Evolutionary conservation across 2,888 invertebrate species (phyloP).

Genomic region (Maniola hyperantus): DNA sequence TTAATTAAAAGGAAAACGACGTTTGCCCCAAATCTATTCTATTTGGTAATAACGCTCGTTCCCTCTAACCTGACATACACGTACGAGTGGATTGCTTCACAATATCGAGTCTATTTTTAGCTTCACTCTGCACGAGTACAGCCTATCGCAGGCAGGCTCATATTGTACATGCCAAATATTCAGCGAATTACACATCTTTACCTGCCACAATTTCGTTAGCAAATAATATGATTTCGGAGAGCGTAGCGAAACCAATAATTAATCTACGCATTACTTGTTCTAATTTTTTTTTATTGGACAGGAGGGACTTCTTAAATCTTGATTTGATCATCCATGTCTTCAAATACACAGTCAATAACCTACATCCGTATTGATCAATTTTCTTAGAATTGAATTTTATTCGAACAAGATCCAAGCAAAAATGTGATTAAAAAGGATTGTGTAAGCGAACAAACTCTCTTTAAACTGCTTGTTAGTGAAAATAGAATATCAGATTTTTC

Average conservation of each 20-base stretch:
- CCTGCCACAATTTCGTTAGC: background rate
- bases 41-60: constrained; percentile 4
- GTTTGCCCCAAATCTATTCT: background rate
- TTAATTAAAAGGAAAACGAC: no score
- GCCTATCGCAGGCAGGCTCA: constrained; percentile 9
- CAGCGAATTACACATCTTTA: background rate
- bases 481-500: constrained; percentile 9
- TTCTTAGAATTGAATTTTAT: background rate
- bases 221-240: no score
- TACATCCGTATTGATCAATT: background rate
- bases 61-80: background rate
- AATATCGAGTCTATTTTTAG: constrained; percentile 18
- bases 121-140: constrained; percentile 3
- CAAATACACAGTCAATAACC: no score
- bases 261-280: no score
- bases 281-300: no score
- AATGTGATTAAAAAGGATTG: background rate
- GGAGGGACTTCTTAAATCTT: no score
- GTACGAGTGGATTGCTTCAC: constrained; percentile 3
- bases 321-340: no score
- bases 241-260: no score
- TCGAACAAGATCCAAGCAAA: background rate
- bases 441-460: background rate
- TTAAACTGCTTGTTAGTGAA: constrained; percentile 4
- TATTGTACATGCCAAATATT: constrained; percentile 14